Conservation (phyloP, 2,888 invertebrate genomes). For the Tenthredo livida region DNA sequence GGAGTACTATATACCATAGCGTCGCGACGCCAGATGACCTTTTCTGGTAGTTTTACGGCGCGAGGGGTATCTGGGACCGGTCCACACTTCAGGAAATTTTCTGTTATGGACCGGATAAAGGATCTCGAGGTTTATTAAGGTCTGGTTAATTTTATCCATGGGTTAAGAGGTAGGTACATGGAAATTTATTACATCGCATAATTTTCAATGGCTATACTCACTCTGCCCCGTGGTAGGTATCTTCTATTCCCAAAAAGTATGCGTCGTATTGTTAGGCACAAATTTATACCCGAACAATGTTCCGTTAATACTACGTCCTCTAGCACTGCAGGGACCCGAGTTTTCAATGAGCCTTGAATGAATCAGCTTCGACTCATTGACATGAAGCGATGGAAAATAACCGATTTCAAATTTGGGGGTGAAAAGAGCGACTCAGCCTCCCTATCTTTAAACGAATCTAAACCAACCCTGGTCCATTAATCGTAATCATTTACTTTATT, state of each 20-base stretch:
- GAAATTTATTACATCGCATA: not conserved
- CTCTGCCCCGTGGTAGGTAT: not conserved
- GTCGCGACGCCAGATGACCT: slow-evolving; percentile 28
- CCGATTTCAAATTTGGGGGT: not conserved
- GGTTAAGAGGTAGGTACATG: not conserved
- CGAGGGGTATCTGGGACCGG: not conserved
- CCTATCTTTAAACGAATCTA: too few relatives aligned
- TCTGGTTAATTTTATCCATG: not conserved
- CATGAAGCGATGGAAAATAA: not conserved
- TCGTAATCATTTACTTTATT: not conserved
- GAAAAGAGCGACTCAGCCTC: not conserved
- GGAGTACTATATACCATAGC: not conserved
- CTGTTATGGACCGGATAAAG: not conserved
- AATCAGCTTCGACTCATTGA: not conserved
- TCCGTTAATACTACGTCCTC: not conserved
- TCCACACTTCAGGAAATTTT: not conserved
- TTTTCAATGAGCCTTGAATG: not conserved
- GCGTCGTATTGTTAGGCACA: not conserved
- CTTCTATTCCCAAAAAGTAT: slow-evolving; percentile 19
- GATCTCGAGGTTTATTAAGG: not conserved
- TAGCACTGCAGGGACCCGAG: not conserved
- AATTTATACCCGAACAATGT: not conserved
- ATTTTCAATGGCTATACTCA: not conserved
- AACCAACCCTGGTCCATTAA: not conserved
- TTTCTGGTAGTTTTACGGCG: not conserved